These are phyloP conservation scores for Clostera curtula DNA, from an alignment of 2,888 invertebrate genomes.

Conservation along the genomic window DNA sequence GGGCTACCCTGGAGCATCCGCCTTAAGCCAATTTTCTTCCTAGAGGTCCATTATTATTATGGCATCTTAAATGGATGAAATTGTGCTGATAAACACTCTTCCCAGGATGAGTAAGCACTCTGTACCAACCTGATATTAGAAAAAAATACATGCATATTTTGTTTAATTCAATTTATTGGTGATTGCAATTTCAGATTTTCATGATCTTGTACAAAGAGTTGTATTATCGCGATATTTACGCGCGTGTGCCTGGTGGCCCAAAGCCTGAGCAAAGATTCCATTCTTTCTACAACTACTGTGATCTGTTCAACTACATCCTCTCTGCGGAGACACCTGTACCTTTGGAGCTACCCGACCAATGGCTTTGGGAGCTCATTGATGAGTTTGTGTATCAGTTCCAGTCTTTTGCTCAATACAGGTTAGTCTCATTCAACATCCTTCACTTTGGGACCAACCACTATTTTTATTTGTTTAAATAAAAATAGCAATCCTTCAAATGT, in stretches of 20 bases:
- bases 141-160: too few species aligned
- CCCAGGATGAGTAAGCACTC: too few species aligned
- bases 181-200: constrained; percentile 81
- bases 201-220: constrained; percentile 97
- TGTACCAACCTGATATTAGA: too few species aligned
- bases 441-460: too few species aligned
- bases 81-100: too few species aligned
- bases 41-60: too few species aligned
- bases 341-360: constrained; percentile 95
- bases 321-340: constrained; percentile 91
- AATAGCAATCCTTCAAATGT: too few species aligned
- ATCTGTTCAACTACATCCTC: constrained; percentile 96
- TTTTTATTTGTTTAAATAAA: too few species aligned
- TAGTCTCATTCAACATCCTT: background rate
- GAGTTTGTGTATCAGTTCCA: constrained; percentile 99
- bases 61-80: too few species aligned
- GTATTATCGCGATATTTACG: constrained; percentile 98
- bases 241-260: constrained; percentile 91
- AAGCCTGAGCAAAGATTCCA: constrained; percentile 93
- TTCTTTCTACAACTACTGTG: constrained; percentile 98
- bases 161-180: background rate
- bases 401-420: constrained; percentile 90
- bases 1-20: too few species aligned
- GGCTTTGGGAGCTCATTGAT: constrained; percentile 99
- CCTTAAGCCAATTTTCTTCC: too few species aligned